phyloP scores from a whole-genome alignment of 1,140 invertebrate species.

The Limonius californicus region DNA sequence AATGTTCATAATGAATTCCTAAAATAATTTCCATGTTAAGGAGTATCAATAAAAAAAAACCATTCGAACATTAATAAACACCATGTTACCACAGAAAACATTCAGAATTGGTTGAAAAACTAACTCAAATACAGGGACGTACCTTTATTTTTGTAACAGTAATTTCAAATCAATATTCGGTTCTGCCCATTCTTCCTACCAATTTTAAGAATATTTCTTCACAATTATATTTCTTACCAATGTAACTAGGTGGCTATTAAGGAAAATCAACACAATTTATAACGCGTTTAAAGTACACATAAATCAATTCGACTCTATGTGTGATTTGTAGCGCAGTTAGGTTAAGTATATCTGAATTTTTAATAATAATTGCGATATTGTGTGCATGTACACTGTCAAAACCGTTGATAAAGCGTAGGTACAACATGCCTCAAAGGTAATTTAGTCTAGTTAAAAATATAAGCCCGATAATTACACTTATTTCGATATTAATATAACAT shows the following conservation, averaged over 20 bases:
- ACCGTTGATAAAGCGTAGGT: neutral
- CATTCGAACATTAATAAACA: too few relatives aligned
- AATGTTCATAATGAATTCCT: too few relatives aligned
- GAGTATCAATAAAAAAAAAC: too few relatives aligned
- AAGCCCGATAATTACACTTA: neutral
- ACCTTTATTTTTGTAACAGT: too few relatives aligned
- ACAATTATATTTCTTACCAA: neutral
- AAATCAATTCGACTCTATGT: neutral
- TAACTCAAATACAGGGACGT: too few relatives aligned
- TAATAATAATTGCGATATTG: conserved; percentile 15
- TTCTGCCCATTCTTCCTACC: too few relatives aligned
- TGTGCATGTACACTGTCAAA: conserved; percentile 8
- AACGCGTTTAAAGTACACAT: neutral
- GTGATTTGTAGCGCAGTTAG: neutral
- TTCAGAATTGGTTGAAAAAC: too few relatives aligned
- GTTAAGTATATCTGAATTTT: conserved; percentile 12
- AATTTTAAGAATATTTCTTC: too few relatives aligned
- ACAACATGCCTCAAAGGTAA: neutral
- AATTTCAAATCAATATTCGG: too few relatives aligned
- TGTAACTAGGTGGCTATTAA: neutral
- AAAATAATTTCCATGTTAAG: too few relatives aligned
- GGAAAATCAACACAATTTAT: neutral
- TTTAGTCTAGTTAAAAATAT: neutral
- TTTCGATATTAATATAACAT: neutral
- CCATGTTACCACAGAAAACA: too few relatives aligned